phyloP scores from a whole-genome alignment of 2,113 vertebrate genomes.

The Lates calcarifer region DNA sequence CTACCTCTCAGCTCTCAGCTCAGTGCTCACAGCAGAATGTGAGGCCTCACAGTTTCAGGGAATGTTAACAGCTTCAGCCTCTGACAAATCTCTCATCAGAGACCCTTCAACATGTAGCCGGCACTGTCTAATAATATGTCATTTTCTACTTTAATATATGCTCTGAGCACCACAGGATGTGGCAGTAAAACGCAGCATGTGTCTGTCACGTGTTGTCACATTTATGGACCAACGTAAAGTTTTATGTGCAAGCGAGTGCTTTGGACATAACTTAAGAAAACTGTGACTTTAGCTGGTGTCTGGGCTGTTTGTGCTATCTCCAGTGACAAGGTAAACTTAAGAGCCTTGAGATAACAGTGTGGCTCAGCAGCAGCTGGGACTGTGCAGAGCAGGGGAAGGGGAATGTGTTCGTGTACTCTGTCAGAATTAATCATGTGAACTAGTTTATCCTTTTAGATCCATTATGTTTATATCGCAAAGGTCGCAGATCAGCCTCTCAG shows the following conservation, averaged over 20 bases:
- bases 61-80: constrained; percentile 2
- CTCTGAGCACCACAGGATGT: constrained; percentile 23
- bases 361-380: constrained; percentile 7
- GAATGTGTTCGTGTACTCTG: not conserved
- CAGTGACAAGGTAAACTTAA: not conserved
- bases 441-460: not conserved
- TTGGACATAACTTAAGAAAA: not conserved
- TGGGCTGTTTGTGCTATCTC: constrained; percentile 13
- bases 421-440: not conserved
- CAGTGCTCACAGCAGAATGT: not conserved
- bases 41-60: constrained; percentile 31
- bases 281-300: not conserved
- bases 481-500: not conserved
- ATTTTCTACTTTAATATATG: constrained; percentile 22
- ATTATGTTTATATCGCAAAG: not conserved
- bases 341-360: not conserved
- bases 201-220: constrained; percentile 22
- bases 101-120: constrained; percentile 4
- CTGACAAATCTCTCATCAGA: constrained; percentile 30
- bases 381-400: not conserved
- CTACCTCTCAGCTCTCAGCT: constrained; percentile 15
- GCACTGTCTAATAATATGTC: constrained; percentile 12
- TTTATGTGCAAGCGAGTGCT: not conserved
- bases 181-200: constrained; percentile 17
- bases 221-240: constrained; percentile 31